Percentiles rank a stretch among this genome's conserved stretches.
phyloP scores from a whole-genome alignment of 2,113 vertebrate species.

The Galeopterus variegatus region DNA sequence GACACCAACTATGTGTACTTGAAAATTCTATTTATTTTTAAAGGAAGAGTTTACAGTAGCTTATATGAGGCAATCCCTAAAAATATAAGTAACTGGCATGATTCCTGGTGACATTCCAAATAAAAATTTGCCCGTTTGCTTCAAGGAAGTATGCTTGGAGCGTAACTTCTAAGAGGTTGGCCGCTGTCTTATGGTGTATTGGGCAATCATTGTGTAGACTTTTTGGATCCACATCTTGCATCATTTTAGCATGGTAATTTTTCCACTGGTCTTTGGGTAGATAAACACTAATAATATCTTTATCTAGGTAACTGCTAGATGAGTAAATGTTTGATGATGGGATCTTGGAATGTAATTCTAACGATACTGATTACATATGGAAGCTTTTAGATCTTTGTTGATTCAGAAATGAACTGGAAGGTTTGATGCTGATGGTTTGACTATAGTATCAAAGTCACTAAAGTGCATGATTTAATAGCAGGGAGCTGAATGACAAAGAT shows the following conservation, averaged over 20 bases:
- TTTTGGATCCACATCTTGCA: conserved; percentile 70
- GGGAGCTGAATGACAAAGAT: background rate
- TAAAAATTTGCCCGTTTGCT: conserved; percentile 18
- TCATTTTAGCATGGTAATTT: conserved; percentile 54
- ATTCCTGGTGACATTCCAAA: conserved; percentile 52
- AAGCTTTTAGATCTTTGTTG: conserved; percentile 42
- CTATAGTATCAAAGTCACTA: background rate
- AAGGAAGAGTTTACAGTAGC: conserved; percentile 45
- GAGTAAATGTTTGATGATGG: conserved; percentile 35
- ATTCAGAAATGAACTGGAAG: conserved; percentile 39
- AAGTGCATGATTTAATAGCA: background rate
- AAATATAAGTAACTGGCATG: background rate
- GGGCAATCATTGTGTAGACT: conserved; percentile 40
- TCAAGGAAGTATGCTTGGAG: background rate
- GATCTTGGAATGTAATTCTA: conserved; percentile 22
- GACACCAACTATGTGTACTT: conserved; percentile 6
- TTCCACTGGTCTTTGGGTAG: conserved; percentile 31
- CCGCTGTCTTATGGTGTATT: background rate
- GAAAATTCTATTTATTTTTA: conserved; percentile 57
- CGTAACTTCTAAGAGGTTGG: conserved; percentile 8
- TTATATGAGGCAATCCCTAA: conserved; percentile 44
- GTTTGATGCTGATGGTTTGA: background rate
- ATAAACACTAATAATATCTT: conserved; percentile 67
- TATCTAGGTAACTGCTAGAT: conserved; percentile 60
- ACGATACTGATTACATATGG: background rate